These are phyloP conservation scores for Apantesis nais DNA, from an alignment of 2,888 invertebrate species.

Conservation along the genomic window DNA sequence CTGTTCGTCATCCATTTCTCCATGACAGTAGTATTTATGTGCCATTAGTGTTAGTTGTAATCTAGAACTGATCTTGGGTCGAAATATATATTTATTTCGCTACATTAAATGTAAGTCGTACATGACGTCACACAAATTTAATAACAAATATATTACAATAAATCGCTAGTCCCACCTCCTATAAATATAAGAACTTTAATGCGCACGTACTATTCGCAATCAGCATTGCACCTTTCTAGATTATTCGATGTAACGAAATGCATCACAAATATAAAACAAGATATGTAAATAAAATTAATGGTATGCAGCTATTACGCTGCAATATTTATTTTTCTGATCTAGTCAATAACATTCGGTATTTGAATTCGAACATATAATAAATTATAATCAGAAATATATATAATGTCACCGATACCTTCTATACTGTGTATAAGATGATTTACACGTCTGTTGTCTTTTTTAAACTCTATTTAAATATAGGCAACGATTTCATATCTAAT, in stretches of 20 bases:
- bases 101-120: slow-evolving; percentile 21
- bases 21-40: slow-evolving; percentile 55
- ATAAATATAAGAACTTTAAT: slow-evolving; percentile 6
- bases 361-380: slow-evolving; percentile 37
- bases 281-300: slow-evolving; percentile 48
- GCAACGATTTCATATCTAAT: slow-evolving; percentile 47
- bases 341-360: slow-evolving; percentile 60
- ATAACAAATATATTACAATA: slow-evolving; percentile 9
- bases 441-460: slow-evolving; percentile 48
- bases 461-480: slow-evolving; percentile 53
- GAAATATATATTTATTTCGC: slow-evolving; percentile 34
- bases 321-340: slow-evolving; percentile 59
- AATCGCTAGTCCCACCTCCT: slow-evolving; percentile 31
- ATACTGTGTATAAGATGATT: slow-evolving; percentile 30
- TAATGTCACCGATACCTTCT: slow-evolving; percentile 35
- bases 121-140: slow-evolving; percentile 32
- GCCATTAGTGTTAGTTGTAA: slow-evolving; percentile 66
- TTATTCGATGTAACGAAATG: slow-evolving; percentile 17
- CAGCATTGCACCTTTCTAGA: background rate
- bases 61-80: slow-evolving; percentile 51
- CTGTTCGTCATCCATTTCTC: slow-evolving; percentile 32
- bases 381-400: slow-evolving; percentile 37
- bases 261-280: slow-evolving; percentile 32
- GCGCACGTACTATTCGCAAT: slow-evolving; percentile 10
- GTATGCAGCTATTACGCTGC: slow-evolving; percentile 44